Base-by-base conservation (phyloP, 2,113 vertebrate species). In the Nothoprocta perdicaria region DNA sequence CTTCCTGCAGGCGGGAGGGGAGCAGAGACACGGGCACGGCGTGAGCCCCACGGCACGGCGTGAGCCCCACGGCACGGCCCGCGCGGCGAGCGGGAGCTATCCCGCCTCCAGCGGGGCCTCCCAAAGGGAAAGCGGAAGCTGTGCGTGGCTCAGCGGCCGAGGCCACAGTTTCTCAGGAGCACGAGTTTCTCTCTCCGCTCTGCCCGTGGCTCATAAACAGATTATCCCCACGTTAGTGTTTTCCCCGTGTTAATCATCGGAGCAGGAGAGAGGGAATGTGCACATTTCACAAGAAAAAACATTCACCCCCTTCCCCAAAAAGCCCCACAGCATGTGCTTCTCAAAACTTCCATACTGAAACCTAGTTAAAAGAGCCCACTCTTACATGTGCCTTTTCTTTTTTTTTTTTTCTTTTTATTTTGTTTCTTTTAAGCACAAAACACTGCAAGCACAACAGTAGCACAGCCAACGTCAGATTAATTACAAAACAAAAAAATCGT, bases 1-100 rank as follows among this genome's bases (percentile, higher is more conserved):
- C 99, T 95, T 99, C 99, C 99, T 99, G 97, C 55, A 94, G 88
- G 91, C 41, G 68, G 79, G 62, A 73, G 68, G 82, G 62, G 77
- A 65, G 80, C 40, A 92, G 73, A 92, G 91, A 82, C 26, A 67
- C 29, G 80, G 9, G 65, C 11, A 29, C 9, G 0, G 8, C 50
- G 81, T 89, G 89, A 86, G 60, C 14, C 73, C 1, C 14, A 1
- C 1, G 8, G 41, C 11, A 29, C 9, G 0, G 8, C 50, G 81
- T 89, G 89, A 86, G 60, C 35, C 35, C 35, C 35, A 38, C 35
- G 35, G 35, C 35, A 38, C 8, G 35, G 35, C 35, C 14, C 73
- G 1, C 14, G 1, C 1, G 8, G 41, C 35, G 12, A 3, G 29
- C 31, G 50, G 31, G 22, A 58, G 21, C 41, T 57, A 86, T 33